Percentiles rank a stretch among this genome's conserved stretches.
phyloP scores from a whole-genome alignment of 92 coral and sea anemone genomes.

The Parazoanthus atlanticus region DNA sequence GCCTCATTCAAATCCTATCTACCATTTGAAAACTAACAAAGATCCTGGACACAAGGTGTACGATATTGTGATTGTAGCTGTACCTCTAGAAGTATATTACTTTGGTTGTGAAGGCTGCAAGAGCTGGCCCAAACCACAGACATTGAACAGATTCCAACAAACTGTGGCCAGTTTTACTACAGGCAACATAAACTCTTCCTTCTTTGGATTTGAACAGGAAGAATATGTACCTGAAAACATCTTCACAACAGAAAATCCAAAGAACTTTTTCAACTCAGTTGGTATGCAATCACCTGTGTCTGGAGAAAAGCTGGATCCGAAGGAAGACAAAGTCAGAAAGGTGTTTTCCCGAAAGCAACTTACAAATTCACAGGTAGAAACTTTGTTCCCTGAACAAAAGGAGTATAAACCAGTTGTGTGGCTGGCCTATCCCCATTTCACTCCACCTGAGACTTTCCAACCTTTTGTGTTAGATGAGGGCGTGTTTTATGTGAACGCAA shows the following conservation, averaged over 20 bases:
- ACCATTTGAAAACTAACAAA: slow-evolving; percentile 62
- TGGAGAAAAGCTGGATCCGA: slow-evolving; percentile 48
- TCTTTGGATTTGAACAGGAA: slow-evolving; percentile 59
- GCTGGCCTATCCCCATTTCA: slow-evolving; percentile 90
- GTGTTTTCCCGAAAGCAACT: slow-evolving; percentile 82
- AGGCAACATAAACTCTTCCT: slow-evolving; percentile 67
- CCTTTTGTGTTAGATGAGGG: slow-evolving; percentile 94
- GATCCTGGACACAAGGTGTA: slow-evolving; percentile 48
- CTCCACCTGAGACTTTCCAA: slow-evolving; percentile 81
- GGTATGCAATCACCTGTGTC: slow-evolving; percentile 75
- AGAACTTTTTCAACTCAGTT: slow-evolving; percentile 83
- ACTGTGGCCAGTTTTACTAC: slow-evolving; percentile 87
- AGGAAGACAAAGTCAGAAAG: slow-evolving; percentile 63
- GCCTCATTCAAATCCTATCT: slow-evolving; percentile 41
- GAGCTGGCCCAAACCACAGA: slow-evolving; percentile 78
- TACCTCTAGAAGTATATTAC: slow-evolving; percentile 76
- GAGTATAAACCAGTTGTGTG: slow-evolving; percentile 63
- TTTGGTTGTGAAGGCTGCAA: slow-evolving; percentile 78
- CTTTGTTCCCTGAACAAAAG: slow-evolving; percentile 54
- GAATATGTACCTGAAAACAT: slow-evolving; percentile 70
- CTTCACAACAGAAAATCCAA: slow-evolving; percentile 79
- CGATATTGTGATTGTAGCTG: slow-evolving; percentile 93
- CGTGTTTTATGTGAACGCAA: slow-evolving; percentile 92
- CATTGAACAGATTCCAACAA: slow-evolving; percentile 78
- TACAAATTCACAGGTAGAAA: slow-evolving; percentile 54